phyloP scores from a whole-genome alignment of 1,140 invertebrate genomes.

The Aphis gossypii region DNA sequence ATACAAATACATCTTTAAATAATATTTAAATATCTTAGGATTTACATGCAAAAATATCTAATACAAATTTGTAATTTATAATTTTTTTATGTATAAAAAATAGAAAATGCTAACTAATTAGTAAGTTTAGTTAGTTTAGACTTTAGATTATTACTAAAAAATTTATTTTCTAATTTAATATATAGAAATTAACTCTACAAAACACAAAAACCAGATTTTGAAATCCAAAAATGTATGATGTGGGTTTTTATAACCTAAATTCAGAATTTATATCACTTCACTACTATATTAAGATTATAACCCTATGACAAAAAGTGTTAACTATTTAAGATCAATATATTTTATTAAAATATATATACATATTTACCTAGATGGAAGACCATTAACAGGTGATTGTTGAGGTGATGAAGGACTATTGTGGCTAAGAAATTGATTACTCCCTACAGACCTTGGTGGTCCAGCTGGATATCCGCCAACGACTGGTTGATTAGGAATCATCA shows the following conservation, averaged over 20 bases:
- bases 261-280: neutral
- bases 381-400: constrained; percentile 56
- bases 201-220: neutral
- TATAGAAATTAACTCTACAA: too few species aligned
- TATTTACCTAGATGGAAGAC: constrained; percentile 49
- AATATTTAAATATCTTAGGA: neutral
- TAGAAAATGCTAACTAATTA: too few species aligned
- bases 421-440: constrained; percentile 45
- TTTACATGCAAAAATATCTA: neutral
- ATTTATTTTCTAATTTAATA: too few species aligned
- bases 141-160: too few species aligned
- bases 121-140: too few species aligned
- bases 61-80: neutral
- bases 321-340: neutral
- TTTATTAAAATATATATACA: neutral
- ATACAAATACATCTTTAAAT: neutral
- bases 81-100: neutral
- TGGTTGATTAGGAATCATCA: constrained; percentile 63
- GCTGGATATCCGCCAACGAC: constrained; percentile 58
- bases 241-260: neutral
- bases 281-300: neutral
- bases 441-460: constrained; percentile 52
- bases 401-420: constrained; percentile 49
- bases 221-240: neutral
- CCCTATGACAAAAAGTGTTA: neutral